phyloP scores from a whole-genome alignment of 2,797 vertebrate genomes.

The Sardinella longiceps region DNA sequence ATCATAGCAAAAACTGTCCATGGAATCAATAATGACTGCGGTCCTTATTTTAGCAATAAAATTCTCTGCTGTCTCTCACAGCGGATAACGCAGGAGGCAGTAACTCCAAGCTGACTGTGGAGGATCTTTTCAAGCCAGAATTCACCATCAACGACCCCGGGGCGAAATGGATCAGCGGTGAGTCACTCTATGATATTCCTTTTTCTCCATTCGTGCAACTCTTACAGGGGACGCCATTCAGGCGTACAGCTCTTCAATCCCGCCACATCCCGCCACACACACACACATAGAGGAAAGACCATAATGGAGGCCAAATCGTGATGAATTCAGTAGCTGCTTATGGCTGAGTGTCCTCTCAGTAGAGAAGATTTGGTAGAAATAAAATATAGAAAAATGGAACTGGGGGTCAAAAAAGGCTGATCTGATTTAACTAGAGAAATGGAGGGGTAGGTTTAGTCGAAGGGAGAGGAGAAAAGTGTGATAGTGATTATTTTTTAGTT shows the following conservation, averaged over 20 bases:
- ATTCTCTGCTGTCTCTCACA: slow-evolving; percentile 65
- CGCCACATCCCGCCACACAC: neutral
- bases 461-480: neutral
- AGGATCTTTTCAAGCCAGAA: slow-evolving; percentile 91
- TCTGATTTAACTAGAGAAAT: neutral
- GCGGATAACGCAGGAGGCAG: slow-evolving; percentile 87
- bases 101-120: slow-evolving; percentile 88
- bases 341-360: neutral
- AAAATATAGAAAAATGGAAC: neutral
- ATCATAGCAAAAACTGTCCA: neutral
- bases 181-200: slow-evolving; percentile 53
- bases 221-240: neutral
- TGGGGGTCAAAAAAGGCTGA: neutral
- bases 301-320: neutral
- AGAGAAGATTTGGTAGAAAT: neutral
- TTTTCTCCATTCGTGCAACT: neutral
- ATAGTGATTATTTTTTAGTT: neutral
- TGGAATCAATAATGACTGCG: neutral
- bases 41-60: neutral
- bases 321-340: neutral
- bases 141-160: slow-evolving; percentile 88
- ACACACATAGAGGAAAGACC: neutral
- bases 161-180: slow-evolving; percentile 95
- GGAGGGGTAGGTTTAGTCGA: neutral
- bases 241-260: neutral